Percentiles rank a stretch among this genome's conserved stretches.
Conservation (phyloP, 2,113 vertebrate species). For the Corythornis vintsioides region DNA sequence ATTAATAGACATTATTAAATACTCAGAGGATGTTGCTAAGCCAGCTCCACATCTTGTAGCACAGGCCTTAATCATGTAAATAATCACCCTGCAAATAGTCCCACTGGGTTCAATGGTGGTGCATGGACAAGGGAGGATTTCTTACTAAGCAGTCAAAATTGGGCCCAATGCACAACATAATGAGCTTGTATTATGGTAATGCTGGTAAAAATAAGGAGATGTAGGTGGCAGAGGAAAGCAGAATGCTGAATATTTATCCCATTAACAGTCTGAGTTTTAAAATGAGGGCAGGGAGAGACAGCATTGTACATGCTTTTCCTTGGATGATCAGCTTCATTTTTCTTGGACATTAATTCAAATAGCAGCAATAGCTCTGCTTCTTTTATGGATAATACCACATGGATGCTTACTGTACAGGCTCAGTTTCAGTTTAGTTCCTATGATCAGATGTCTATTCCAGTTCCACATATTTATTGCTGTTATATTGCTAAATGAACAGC, state of each 20-base stretch:
- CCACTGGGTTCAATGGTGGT: background rate
- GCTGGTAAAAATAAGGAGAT: slow-evolving; percentile 17
- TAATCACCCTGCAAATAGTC: background rate
- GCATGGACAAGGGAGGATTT: background rate
- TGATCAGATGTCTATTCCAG: background rate
- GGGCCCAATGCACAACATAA: background rate
- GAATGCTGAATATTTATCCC: slow-evolving; percentile 24
- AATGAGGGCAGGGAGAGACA: background rate
- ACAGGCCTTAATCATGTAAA: slow-evolving; percentile 3
- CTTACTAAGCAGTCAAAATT: background rate
- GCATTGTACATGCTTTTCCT: background rate
- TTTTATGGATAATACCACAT: background rate
- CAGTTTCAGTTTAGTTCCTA: background rate
- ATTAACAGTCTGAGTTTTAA: background rate
- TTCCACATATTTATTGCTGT: background rate
- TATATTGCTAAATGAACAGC: background rate
- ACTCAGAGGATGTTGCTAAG: background rate
- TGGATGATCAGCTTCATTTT: background rate
- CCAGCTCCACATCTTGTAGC: background rate
- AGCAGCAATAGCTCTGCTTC: background rate
- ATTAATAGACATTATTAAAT: background rate
- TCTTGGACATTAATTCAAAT: background rate
- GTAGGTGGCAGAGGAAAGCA: background rate
- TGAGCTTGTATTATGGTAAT: background rate
- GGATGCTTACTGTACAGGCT: background rate